phyloP scores from a whole-genome alignment of 2,888 invertebrate genomes.

The Trilocha varians region DNA sequence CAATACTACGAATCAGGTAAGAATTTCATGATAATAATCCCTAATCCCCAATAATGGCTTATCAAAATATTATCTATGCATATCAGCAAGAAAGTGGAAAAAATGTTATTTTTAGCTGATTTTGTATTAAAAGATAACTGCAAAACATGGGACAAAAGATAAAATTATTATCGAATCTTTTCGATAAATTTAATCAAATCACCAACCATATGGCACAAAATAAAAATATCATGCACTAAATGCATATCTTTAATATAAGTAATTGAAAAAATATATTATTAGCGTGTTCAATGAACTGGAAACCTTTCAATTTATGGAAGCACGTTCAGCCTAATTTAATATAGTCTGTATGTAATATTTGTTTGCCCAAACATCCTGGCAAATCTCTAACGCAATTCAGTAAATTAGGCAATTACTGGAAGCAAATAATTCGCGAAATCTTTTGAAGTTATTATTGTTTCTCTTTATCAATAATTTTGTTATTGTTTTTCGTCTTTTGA shows the following conservation, averaged over 20 bases:
- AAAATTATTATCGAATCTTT: background rate
- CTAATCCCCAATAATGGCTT: too few relatives aligned
- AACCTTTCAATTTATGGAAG: conserved; percentile 14
- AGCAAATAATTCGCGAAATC: background rate
- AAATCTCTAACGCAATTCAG: conserved; percentile 15
- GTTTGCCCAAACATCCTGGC: conserved; percentile 28
- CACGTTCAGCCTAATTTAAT: too few relatives aligned
- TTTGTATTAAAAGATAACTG: background rate
- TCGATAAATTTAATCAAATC: background rate
- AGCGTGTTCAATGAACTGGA: background rate
- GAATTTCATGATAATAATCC: too few relatives aligned
- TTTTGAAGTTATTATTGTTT: background rate
- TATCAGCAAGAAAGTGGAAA: background rate
- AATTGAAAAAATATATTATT: background rate
- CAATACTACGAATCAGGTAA: conserved; percentile 68
- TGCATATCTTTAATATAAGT: too few relatives aligned
- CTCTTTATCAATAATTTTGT: too few relatives aligned
- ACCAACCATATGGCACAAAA: background rate
- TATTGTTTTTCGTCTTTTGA: too few relatives aligned
- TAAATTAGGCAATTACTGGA: conserved; percentile 1
- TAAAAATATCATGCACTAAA: background rate
- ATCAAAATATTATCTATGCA: background rate
- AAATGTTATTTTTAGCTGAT: background rate
- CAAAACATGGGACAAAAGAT: background rate
- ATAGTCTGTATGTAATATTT: too few relatives aligned